Conservation (phyloP, 1,140 invertebrate species). For the Luehdorfia chinensis region DNA sequence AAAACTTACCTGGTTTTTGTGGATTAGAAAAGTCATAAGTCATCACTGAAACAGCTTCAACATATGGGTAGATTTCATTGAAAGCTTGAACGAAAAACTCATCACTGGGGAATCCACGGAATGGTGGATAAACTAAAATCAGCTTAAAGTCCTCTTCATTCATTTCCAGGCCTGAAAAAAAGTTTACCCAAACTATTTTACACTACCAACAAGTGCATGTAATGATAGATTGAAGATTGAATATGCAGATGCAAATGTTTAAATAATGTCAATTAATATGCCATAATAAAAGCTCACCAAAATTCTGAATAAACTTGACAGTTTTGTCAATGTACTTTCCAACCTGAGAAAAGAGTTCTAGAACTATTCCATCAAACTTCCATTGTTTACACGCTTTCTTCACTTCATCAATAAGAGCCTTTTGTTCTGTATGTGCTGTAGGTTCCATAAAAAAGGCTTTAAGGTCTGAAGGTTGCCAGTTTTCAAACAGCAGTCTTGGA, state of each 20-base stretch:
- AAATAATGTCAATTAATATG: too few relatives aligned
- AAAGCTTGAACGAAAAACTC: slow-evolving; percentile 89
- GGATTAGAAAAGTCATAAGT: slow-evolving; percentile 95
- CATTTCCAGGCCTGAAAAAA: slow-evolving; percentile 69
- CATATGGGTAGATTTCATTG: slow-evolving; percentile 84
- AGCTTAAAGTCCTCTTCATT: slow-evolving; percentile 78
- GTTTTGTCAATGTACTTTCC: slow-evolving; percentile 81
- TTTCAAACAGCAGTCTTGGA: slow-evolving; percentile 91
- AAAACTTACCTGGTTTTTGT: slow-evolving; percentile 83
- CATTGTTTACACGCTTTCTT: slow-evolving; percentile 80
- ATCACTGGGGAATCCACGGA: slow-evolving; percentile 80
- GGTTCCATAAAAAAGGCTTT: slow-evolving; percentile 78
- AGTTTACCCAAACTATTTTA: too few relatives aligned
- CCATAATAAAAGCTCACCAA: slow-evolving; percentile 76
- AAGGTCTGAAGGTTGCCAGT: slow-evolving; percentile 86
- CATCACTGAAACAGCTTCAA: slow-evolving; percentile 94
- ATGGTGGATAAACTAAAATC: slow-evolving; percentile 92
- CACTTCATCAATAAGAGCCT: slow-evolving; percentile 79
- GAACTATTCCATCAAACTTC: slow-evolving; percentile 90
- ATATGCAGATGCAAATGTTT: not conserved
- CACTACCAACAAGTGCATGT: too few relatives aligned
- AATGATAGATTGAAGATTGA: too few relatives aligned
- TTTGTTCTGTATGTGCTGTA: slow-evolving; percentile 78
- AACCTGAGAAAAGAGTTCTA: slow-evolving; percentile 94
- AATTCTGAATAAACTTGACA: slow-evolving; percentile 79